Conservation (phyloP, 2,888 invertebrate species). For the Erebia ligea region DNA sequence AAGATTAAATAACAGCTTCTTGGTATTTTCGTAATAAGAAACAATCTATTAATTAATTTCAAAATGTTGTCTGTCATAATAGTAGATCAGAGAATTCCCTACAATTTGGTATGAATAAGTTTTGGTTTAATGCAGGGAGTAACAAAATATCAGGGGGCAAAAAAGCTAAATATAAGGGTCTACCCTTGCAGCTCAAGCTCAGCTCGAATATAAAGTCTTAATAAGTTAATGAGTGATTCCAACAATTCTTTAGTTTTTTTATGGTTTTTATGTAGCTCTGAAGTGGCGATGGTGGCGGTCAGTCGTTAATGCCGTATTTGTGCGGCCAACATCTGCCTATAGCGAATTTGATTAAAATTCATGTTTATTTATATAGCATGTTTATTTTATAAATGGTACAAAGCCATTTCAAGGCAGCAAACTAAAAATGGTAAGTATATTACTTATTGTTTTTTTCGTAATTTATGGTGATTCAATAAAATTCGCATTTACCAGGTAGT, state of each 20-base stretch:
- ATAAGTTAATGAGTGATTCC: slow-evolving; percentile 80
- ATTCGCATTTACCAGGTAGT: neutral
- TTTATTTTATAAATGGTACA: slow-evolving; percentile 41
- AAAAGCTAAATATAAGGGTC: no score
- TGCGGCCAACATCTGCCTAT: slow-evolving; percentile 74
- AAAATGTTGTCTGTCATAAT: no score
- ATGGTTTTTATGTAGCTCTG: slow-evolving; percentile 45
- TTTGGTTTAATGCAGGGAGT: no score
- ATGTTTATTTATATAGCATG: slow-evolving; percentile 76
- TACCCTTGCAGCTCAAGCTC: no score
- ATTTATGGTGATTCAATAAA: slow-evolving; percentile 9
- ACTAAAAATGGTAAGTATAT: slow-evolving; percentile 25
- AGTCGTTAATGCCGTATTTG: slow-evolving; percentile 76
- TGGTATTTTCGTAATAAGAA: no score
- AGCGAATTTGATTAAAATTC: slow-evolving; percentile 81
- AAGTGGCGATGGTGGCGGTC: slow-evolving; percentile 51
- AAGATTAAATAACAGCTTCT: no score
- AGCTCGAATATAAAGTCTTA: no score
- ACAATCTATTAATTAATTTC: no score
- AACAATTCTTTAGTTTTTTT: slow-evolving; percentile 75
- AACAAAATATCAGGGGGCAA: no score
- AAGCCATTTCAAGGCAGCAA: slow-evolving; percentile 36
- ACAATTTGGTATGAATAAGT: no score
- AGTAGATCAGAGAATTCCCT: no score
- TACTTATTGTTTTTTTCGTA: slow-evolving; percentile 13